Percentiles rank a stretch among this genome's conserved stretches.
Conservation (phyloP, 2,888 invertebrate genomes). For the Polydrusus tereticollis region DNA sequence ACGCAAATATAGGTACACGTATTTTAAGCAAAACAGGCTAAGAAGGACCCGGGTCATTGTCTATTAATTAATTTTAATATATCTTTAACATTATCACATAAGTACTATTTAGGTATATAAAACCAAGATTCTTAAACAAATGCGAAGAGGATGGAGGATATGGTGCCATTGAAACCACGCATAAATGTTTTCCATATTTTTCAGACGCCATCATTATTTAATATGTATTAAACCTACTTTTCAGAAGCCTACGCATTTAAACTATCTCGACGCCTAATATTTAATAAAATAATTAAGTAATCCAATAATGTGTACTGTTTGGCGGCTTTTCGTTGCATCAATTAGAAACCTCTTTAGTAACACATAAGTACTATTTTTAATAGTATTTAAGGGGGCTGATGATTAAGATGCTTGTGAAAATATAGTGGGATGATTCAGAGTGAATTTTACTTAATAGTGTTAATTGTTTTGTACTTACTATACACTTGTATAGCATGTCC, state of each 20-base stretch:
- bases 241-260: background rate
- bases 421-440: background rate
- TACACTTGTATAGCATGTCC: no score
- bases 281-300: background rate
- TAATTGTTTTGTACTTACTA: no score
- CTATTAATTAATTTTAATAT: background rate
- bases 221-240: constrained; percentile 17
- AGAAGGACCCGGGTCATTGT: no score
- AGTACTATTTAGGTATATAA: background rate
- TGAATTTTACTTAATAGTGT: background rate
- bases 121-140: background rate
- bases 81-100: no score
- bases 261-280: constrained; percentile 1
- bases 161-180: constrained; percentile 16
- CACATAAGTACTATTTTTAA: background rate
- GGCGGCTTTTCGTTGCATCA: background rate
- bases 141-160: constrained; percentile 13
- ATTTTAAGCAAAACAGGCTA: no score
- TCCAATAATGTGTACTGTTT: background rate
- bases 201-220: constrained; percentile 16
- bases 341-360: background rate
- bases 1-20: no score
- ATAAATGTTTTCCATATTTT: constrained; percentile 10
- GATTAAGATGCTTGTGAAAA: background rate
- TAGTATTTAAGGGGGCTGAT: background rate